Evolutionary conservation across 1,140 invertebrate genomes (phyloP), one percentile per base, ranked within the genome.

Genomic region (Harpegnathos saltator): DNA sequence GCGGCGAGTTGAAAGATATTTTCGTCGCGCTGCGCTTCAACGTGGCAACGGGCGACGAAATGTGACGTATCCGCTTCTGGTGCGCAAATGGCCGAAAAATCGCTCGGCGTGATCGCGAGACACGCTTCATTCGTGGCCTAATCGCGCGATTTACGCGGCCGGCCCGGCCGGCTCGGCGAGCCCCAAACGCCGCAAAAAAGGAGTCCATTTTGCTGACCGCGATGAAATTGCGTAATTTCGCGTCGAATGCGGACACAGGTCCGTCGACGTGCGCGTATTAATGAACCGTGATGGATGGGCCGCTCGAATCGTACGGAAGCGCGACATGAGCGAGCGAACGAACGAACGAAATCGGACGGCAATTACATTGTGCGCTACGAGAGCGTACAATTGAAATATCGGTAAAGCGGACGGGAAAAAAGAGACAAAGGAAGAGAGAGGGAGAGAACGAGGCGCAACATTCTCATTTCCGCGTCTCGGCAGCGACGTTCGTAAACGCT

Each of bases 191-290:
- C 9, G 38, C 38, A 11, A 4, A 44, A 58, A 69, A 50, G 26
- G 38, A 52, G 12, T 38, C 26, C n/a, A 1, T 63, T 29, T 22
- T 26, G 14, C 15, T 38, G 29, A 7, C 1, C 24, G 22, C 12
- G 24, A 68, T 78, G 17, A 78, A 22, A 78, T 14, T 17, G 12
- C 15, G 11, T 69, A 78, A 78, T 69, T 52, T 58, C 50, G 56
- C 9, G 26, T 68, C 29, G 24, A 29, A n/a, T 14, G 14, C 14
- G 29, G 24, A 74, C 15, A 52, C 14, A 9, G 56, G 56, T 44
- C 12, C 11, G 19, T 19, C 22, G 66, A 15, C 14, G 29, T 14
- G 54, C 56, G 12, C 17, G 44, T 56, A 69, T 78, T 78, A 69
- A 68, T 69, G 33, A 78, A 1, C 22, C 0, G 22, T 26, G 50